Evolutionary conservation across 2,888 invertebrate species (phyloP), one percentile per base, ranked within the genome.

Genomic region (Selenia dentaria): DNA sequence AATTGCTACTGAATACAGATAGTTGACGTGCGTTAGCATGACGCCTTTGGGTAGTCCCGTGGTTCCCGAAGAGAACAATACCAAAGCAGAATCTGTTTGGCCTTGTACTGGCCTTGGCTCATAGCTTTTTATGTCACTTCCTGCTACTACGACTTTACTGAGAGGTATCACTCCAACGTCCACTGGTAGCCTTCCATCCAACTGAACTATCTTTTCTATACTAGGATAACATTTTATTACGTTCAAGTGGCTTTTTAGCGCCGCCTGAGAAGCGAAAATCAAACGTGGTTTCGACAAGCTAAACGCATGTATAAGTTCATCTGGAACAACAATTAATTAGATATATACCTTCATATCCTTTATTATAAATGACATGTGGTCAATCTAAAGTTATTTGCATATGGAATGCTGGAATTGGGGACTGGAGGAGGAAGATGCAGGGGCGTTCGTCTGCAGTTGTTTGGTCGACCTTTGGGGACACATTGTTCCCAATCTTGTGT

Each of bases 31-130:
- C 0, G 93, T 92, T 20, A 95, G 72, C 91, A 92, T 92, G 0
- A 95, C 95, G 8, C 95, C 95, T 78, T 95, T 95, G 0, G 95
- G 95, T 16, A 94, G 79, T 0, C 96, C 96, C 0, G 95, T 96
- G 0, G 96, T 96, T 0, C 96, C 90, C 49, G 92, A 92, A 1
- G 92, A 92, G 65, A 92, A 92, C 4, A 92, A 84, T 26, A 92
- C 70, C 27, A 90, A 64, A 1, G 62, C 64, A 0, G 49, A 47
- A 34, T 69, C 69, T 0, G 47, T 33, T 33, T 47, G 42, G n/a
- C 59, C 63, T 25, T 56, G 29, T 8, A 66, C 66, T 0, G 55
- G 43, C 24, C 25, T 55, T 3, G 63, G 44, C 16, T 58, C 53
- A 25, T 62, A 69, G 1, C 44, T n/a, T n/a, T 6, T 3, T 0